These are phyloP conservation scores for Strix uralensis DNA, from an alignment of 2,113 vertebrate species.

Conservation along the genomic window DNA sequence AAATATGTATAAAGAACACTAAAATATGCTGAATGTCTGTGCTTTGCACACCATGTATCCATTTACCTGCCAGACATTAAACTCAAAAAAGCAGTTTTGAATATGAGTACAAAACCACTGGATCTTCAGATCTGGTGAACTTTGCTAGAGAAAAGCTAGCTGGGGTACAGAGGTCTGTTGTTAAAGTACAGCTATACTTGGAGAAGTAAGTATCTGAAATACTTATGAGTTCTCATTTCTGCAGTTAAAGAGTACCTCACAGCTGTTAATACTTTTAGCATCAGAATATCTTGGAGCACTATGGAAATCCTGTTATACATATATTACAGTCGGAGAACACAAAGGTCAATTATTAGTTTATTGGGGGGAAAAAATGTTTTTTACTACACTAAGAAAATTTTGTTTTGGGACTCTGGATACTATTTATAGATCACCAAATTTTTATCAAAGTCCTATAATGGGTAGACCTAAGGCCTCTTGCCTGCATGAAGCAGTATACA, in stretches of 20 bases:
- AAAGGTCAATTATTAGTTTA: neutral
- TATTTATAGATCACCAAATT: neutral
- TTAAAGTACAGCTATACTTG: neutral
- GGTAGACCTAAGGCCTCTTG: neutral
- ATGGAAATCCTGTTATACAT: neutral
- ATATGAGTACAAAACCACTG: neutral
- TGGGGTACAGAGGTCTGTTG: neutral
- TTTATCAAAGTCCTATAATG: neutral
- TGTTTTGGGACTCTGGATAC: neutral
- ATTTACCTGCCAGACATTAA: conserved; percentile 22
- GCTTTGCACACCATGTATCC: neutral
- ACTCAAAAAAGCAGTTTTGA: neutral
- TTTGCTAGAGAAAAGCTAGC: conserved; percentile 3
- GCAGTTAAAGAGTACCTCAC: neutral
- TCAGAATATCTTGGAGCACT: neutral
- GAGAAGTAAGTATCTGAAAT: neutral
- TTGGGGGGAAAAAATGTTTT: neutral
- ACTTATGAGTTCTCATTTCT: neutral
- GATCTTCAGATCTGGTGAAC: neutral
- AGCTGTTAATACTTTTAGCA: neutral
- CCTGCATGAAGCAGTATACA: neutral
- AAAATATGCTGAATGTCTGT: conserved; percentile 52
- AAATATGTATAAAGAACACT: conserved; percentile 48
- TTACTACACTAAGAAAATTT: neutral
- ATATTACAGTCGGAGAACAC: neutral